A percentile compares a stretch with the other conserved stretches of the same genome.
These are phyloP conservation scores for Ptilodon capucinus DNA, from an alignment of 2,888 invertebrate species.

Conservation along the genomic window DNA sequence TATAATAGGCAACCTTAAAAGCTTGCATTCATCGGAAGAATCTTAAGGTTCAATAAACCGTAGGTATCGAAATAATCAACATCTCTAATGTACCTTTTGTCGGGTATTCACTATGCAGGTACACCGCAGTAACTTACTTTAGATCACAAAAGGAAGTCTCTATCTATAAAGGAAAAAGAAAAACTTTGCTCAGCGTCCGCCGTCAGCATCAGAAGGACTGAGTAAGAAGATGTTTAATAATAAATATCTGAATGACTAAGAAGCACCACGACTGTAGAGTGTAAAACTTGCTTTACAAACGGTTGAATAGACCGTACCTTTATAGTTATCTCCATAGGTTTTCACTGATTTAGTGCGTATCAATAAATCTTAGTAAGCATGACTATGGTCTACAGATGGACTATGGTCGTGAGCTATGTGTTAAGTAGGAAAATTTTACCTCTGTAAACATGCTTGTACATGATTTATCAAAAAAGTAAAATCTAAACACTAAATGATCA, in stretches of 20 bases:
- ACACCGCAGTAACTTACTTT: constrained; percentile 1
- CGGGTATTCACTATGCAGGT: neutral
- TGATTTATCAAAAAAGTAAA: no score
- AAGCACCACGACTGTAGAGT: neutral
- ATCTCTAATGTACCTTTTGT: neutral
- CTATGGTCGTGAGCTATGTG: no score
- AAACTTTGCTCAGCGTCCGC: constrained; percentile 9
- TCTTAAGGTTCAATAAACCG: neutral
- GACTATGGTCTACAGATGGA: no score
- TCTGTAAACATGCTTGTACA: no score
- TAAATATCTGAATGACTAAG: neutral
- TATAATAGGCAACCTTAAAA: neutral
- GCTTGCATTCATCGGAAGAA: neutral
- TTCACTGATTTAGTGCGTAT: no score
- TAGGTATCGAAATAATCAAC: neutral
- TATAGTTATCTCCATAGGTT: no score
- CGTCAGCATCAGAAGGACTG: constrained; percentile 24
- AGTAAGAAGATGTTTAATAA: constrained; percentile 30
- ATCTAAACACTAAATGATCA: no score
- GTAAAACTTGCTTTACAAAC: neutral
- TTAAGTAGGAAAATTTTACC: no score
- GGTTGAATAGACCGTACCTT: neutral
- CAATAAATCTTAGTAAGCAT: no score
- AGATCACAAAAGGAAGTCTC: constrained; percentile 17
- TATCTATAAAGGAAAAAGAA: constrained; percentile 15